These are phyloP conservation scores for Itoplectis maculator DNA, from an alignment of 2,888 invertebrate genomes.

Conservation along the genomic window DNA sequence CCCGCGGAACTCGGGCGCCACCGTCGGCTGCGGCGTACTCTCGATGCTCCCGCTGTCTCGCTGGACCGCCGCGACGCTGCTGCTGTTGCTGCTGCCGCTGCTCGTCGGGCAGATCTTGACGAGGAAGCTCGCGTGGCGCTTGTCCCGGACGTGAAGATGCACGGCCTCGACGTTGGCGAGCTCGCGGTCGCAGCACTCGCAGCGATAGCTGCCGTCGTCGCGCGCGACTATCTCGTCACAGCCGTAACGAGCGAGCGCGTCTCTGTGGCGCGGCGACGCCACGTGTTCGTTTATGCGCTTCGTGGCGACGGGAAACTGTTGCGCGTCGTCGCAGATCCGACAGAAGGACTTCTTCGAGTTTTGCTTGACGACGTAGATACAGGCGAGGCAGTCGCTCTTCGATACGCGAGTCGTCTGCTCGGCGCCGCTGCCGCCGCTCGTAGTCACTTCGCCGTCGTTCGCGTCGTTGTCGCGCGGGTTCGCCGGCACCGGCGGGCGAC, in stretches of 20 bases:
- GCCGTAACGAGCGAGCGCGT: slow-evolving; percentile 28
- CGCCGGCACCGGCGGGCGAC: too few species aligned
- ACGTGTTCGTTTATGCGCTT: slow-evolving; percentile 39
- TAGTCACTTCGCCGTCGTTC: too few species aligned
- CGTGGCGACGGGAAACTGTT: not conserved
- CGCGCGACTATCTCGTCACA: slow-evolving; percentile 16
- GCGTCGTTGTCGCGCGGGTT: too few species aligned
- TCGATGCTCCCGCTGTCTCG: not conserved
- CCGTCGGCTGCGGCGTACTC: too few species aligned
- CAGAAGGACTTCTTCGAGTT: slow-evolving; percentile 55
- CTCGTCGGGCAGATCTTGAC: slow-evolving; percentile 37
- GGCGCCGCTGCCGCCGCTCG: not conserved
- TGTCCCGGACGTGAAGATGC: slow-evolving; percentile 42
- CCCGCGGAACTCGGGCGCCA: not conserved
- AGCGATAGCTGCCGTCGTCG: slow-evolving; percentile 17
- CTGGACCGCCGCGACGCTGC: not conserved
- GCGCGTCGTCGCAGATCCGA: slow-evolving; percentile 44
- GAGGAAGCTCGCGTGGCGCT: slow-evolving; percentile 34
- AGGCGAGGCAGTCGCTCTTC: too few species aligned
- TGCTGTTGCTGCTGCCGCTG: too few species aligned
- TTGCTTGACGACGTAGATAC: slow-evolving; percentile 30
- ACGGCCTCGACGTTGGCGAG: slow-evolving; percentile 17
- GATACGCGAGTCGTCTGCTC: too few species aligned
- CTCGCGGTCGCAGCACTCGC: slow-evolving; percentile 19
- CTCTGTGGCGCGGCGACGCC: not conserved